phyloP scores from a whole-genome alignment of 1,140 invertebrate species.

The Oedothorax gibbosus region DNA sequence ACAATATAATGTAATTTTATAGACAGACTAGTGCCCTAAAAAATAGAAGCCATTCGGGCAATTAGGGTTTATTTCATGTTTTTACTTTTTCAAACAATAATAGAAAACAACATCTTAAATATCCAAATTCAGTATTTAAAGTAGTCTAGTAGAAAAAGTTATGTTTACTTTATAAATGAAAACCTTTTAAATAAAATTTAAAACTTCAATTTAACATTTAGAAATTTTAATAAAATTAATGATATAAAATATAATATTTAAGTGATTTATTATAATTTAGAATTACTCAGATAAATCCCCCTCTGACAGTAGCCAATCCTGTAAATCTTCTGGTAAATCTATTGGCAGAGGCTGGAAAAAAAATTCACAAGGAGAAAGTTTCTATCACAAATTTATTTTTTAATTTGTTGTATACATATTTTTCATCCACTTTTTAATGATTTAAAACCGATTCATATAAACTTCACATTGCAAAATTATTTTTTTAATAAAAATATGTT shows the following conservation, averaged over 20 bases:
- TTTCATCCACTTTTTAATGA: not conserved
- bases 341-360: conserved; percentile 9
- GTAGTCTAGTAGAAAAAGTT: no score
- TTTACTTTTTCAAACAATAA: not conserved
- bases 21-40: no score
- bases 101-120: no score
- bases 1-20: no score
- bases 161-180: no score
- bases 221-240: not conserved
- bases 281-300: not conserved
- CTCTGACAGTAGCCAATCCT: conserved; percentile 30
- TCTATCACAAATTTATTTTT: no score
- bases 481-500: not conserved
- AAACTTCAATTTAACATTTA: not conserved
- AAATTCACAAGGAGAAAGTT: no score
- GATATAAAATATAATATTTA: not conserved
- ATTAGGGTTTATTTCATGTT: not conserved
- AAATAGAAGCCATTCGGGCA: no score
- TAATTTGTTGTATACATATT: not conserved
- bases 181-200: no score
- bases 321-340: conserved; percentile 23
- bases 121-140: no score
- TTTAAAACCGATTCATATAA: not conserved
- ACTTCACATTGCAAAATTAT: not conserved
- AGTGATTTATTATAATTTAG: not conserved